Evolutionary conservation across 2,797 vertebrate species (phyloP).

Genomic region (Clamator glandarius): DNA sequence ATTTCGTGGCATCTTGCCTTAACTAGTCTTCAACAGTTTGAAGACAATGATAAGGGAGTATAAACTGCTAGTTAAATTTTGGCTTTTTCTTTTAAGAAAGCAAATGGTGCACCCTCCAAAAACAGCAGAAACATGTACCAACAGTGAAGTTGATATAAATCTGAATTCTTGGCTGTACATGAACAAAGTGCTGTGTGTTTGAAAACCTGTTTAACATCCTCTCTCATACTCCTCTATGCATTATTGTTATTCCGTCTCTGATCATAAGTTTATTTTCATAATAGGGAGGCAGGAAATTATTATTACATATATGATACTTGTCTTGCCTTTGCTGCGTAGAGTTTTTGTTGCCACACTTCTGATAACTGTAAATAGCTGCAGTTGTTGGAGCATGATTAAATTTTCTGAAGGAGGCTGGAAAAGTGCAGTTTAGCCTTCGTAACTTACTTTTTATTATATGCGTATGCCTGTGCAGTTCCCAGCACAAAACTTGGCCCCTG

Average conservation of each 20-base stretch:
- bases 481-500: conserved; percentile 45
- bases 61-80: neutral
- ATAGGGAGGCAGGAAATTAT: neutral
- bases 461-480: conserved; percentile 47
- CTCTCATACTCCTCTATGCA: neutral
- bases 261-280: neutral
- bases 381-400: neutral
- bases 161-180: neutral
- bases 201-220: conserved; percentile 24
- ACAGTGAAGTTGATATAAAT: neutral
- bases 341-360: conserved; percentile 38
- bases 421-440: conserved; percentile 42
- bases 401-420: conserved; percentile 28
- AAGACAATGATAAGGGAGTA: neutral
- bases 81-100: neutral
- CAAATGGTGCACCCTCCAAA: neutral
- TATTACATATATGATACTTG: neutral
- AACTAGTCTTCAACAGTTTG: neutral
- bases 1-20: neutral
- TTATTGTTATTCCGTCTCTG: neutral
- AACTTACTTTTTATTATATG: conserved; percentile 51
- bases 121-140: neutral
- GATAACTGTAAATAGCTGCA: neutral
- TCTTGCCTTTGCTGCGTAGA: neutral
- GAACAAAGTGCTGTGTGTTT: neutral